These are phyloP conservation scores for Podarcis muralis DNA, from an alignment of 2,113 vertebrate genomes.

Conservation along the genomic window DNA sequence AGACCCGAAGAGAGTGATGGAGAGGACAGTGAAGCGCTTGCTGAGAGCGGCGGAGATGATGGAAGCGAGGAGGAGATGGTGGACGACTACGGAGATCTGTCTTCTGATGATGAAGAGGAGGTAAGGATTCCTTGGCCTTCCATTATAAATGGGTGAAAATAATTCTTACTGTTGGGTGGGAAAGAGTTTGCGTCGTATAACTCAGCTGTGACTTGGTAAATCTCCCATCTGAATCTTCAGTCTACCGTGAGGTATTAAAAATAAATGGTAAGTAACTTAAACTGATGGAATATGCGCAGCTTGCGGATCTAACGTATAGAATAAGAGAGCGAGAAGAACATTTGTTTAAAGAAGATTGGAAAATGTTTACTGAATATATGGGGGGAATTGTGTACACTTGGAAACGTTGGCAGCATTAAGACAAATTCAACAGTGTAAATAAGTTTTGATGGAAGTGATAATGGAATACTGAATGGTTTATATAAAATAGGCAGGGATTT, in stretches of 20 bases:
- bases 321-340: too few species aligned
- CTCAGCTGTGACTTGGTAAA: neutral
- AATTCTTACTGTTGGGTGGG: neutral
- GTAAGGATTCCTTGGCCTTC: slow-evolving; percentile 51
- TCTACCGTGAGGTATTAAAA: neutral
- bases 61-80: slow-evolving; percentile 83
- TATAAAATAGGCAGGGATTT: too few species aligned
- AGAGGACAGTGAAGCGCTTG: slow-evolving; percentile 73
- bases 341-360: too few species aligned
- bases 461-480: too few species aligned
- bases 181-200: neutral
- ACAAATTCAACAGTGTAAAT: too few species aligned
- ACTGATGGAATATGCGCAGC: too few species aligned
- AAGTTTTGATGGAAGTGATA: too few species aligned
- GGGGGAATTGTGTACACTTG: too few species aligned
- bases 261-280: too few species aligned
- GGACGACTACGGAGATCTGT: slow-evolving; percentile 86
- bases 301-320: too few species aligned
- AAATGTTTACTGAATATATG: too few species aligned
- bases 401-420: too few species aligned
- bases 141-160: neutral
- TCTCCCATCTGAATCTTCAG: neutral
- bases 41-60: slow-evolving; percentile 60
- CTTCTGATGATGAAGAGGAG: slow-evolving; percentile 57
- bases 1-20: slow-evolving; percentile 66